phyloP scores from a whole-genome alignment of 2,888 invertebrate species.

The Acheta domesticus region DNA sequence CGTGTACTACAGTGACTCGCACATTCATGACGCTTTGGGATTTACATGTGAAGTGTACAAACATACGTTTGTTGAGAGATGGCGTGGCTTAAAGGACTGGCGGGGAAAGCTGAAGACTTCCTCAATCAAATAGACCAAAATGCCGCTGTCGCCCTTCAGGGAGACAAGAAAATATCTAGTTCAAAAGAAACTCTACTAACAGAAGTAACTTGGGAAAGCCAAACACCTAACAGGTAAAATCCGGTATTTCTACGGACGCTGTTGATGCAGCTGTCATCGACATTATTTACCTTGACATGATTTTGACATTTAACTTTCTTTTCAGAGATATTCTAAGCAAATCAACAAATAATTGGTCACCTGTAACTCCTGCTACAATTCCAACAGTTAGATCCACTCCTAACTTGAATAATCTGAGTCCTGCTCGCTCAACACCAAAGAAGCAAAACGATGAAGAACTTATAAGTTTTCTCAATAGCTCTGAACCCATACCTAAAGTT shows the following conservation, averaged over 20 bases:
- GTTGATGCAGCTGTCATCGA: neutral
- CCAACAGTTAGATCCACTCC: constrained; percentile 30
- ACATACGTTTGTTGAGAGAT: constrained; percentile 46
- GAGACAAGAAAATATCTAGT: constrained; percentile 35
- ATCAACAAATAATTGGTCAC: neutral
- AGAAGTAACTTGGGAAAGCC: constrained; percentile 32
- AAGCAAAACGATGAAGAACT: constrained; percentile 36
- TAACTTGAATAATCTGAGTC: constrained; percentile 25
- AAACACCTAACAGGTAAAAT: constrained; percentile 6
- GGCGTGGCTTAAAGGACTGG: constrained; percentile 72
- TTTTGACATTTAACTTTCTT: neutral
- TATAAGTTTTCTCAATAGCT: constrained; percentile 42
- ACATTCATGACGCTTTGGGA: no score
- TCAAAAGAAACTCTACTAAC: constrained; percentile 27
- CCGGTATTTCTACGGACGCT: neutral
- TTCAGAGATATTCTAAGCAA: neutral
- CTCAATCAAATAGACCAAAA: constrained; percentile 72
- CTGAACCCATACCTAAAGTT: constrained; percentile 22
- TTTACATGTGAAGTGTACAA: no score
- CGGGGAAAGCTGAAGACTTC: constrained; percentile 70
- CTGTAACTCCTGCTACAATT: neutral
- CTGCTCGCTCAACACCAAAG: constrained; percentile 25
- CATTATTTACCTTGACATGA: neutral
- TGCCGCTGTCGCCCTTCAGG: constrained; percentile 62
- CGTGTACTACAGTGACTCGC: no score